Evolutionary conservation across 1,140 invertebrate species (phyloP).

Genomic region (Bombus huntii): DNA sequence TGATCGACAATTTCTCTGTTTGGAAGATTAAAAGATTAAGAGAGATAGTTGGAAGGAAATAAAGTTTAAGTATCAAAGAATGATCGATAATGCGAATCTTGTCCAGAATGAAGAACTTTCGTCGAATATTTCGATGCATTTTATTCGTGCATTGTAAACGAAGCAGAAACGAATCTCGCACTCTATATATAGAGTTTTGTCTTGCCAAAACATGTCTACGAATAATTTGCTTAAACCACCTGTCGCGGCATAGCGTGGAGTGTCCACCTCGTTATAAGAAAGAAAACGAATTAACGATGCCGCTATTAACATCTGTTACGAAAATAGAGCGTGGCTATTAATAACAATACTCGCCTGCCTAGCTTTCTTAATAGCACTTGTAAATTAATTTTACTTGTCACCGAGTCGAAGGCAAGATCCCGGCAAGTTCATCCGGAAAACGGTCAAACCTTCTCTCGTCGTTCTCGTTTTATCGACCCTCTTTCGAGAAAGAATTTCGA

Average conservation of each 20-base stretch:
- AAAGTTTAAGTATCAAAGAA: not conserved
- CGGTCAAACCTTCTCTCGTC: not conserved
- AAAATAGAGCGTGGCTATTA: constrained; percentile 43
- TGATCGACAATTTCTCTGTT: not conserved
- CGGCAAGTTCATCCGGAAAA: not conserved
- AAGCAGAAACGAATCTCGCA: not conserved
- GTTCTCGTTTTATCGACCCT: not conserved
- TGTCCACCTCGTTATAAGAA: constrained; percentile 42
- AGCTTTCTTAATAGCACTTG: constrained; percentile 39
- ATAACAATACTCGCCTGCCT: constrained; percentile 24
- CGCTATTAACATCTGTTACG: constrained; percentile 42
- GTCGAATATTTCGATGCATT: not conserved
- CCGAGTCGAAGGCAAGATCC: not conserved
- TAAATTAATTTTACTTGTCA: constrained; percentile 20
- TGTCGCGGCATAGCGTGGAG: constrained; percentile 27
- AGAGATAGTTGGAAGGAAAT: no score
- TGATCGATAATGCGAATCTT: not conserved
- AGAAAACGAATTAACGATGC: constrained; percentile 46
- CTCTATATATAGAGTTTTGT: constrained; percentile 48
- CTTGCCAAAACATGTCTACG: constrained; percentile 48
- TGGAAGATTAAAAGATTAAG: no score
- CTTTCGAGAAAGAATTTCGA: not conserved
- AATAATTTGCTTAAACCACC: constrained; percentile 49
- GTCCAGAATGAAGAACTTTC: no score
- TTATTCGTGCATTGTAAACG: constrained; percentile 22